phyloP scores from a whole-genome alignment of 2,113 vertebrate species.

The Chaetops frenatus region DNA sequence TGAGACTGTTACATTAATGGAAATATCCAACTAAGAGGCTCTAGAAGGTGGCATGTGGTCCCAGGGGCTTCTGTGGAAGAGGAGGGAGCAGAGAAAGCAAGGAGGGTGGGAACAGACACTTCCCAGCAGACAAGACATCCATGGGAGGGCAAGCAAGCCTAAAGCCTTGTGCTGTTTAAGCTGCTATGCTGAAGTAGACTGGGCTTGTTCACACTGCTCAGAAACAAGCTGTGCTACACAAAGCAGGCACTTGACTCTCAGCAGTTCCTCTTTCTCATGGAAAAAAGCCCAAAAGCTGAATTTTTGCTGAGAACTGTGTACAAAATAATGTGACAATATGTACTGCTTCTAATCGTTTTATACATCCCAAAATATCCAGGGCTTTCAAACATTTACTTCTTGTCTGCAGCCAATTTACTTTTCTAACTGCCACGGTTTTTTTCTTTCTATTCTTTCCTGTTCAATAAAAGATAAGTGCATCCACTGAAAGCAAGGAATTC shows the following conservation, averaged over 20 bases:
- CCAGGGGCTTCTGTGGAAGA: background rate
- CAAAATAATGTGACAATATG: background rate
- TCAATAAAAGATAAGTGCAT: background rate
- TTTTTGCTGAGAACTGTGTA: background rate
- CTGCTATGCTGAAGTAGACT: background rate
- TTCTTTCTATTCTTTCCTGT: background rate
- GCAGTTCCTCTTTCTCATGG: background rate
- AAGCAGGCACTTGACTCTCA: background rate
- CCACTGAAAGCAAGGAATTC: background rate
- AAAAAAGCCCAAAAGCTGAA: background rate
- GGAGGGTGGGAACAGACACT: background rate
- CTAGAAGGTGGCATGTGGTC: background rate
- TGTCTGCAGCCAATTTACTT: background rate
- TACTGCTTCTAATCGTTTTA: background rate
- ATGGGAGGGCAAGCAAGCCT: background rate
- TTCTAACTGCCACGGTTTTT: background rate
- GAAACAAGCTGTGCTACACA: background rate
- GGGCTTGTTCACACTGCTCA: rapidly evolving
- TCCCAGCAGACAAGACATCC: background rate
- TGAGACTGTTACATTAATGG: background rate
- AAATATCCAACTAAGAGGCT: background rate
- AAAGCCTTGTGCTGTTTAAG: background rate
- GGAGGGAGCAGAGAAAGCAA: background rate
- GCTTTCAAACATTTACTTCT: background rate
- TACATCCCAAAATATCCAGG: background rate